These are phyloP conservation scores for Cephus sareptanus DNA, from an alignment of 2,888 invertebrate species.

Conservation along the genomic window DNA sequence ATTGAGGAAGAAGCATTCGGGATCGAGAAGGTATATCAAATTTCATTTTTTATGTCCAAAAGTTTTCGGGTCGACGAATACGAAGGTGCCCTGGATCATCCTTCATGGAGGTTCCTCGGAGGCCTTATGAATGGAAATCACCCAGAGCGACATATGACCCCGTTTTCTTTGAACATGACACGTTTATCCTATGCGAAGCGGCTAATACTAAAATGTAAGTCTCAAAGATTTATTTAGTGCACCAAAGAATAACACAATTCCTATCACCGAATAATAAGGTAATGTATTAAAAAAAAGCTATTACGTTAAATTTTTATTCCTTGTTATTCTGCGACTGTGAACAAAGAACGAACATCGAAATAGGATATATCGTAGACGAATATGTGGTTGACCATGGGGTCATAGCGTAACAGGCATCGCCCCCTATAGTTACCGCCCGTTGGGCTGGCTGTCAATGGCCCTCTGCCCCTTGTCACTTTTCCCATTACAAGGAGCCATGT, in stretches of 20 bases:
- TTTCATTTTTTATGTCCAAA: background rate
- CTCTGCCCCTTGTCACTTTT: background rate
- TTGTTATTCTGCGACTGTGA: background rate
- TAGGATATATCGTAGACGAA: background rate
- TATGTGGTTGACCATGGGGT: background rate
- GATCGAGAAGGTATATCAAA: background rate
- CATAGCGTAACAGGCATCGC: background rate
- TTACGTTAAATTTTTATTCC: background rate
- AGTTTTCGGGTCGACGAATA: background rate
- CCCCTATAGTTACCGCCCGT: background rate
- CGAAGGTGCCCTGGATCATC: background rate
- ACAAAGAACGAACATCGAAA: background rate
- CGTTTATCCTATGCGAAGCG: background rate
- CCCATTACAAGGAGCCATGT: slow-evolving; percentile 31
- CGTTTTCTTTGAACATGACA: background rate
- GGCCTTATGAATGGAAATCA: background rate
- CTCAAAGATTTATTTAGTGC: background rate
- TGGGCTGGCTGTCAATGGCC: background rate
- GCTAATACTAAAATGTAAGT: background rate
- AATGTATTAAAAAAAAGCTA: background rate
- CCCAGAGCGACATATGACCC: background rate
- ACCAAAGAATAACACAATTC: background rate
- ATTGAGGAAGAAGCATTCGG: background rate
- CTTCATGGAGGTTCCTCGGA: background rate
- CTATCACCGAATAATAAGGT: background rate